phyloP scores from a whole-genome alignment of 1,140 invertebrate genomes.

The Microvelia longipes region DNA sequence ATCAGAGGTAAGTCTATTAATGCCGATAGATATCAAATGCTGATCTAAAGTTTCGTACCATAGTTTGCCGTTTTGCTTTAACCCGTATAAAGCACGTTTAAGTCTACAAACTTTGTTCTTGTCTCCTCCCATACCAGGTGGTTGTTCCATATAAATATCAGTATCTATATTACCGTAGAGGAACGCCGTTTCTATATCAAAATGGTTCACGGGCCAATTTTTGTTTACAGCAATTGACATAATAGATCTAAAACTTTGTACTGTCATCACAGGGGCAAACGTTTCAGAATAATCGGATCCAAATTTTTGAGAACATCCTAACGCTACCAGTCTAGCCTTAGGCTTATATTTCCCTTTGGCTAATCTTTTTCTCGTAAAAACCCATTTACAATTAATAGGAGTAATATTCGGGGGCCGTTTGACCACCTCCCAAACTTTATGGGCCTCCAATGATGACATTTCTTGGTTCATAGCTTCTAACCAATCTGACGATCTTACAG shows the following conservation, averaged over 20 bases:
- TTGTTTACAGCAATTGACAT: slow-evolving; percentile 26
- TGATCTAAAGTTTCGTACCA: not conserved
- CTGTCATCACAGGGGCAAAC: slow-evolving; percentile 15
- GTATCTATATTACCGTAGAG: slow-evolving; percentile 31
- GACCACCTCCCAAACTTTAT: not conserved
- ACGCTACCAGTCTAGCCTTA: slow-evolving; percentile 22
- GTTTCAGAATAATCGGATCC: slow-evolving; percentile 22
- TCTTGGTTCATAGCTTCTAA: not conserved
- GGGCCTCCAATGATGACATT: not conserved
- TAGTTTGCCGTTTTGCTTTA: not conserved
- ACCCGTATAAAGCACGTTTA: not conserved
- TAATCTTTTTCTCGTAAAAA: slow-evolving; percentile 15
- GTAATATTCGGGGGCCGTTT: not conserved
- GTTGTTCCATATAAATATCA: slow-evolving; percentile 25
- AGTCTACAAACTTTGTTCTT: not conserved
- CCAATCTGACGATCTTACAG: not conserved
- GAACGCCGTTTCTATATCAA: slow-evolving; percentile 31
- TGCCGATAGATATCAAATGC: not conserved
- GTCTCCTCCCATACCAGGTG: not conserved
- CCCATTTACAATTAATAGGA: slow-evolving; percentile 11
- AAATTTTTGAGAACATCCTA: slow-evolving; percentile 19
- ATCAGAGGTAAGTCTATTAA: not conserved
- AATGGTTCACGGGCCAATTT: slow-evolving; percentile 25
- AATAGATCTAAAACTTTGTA: slow-evolving; percentile 26
- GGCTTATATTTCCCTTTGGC: slow-evolving; percentile 10